These are phyloP conservation scores for Chaetops frenatus DNA, from an alignment of 2,113 vertebrate species.

Conservation along the genomic window DNA sequence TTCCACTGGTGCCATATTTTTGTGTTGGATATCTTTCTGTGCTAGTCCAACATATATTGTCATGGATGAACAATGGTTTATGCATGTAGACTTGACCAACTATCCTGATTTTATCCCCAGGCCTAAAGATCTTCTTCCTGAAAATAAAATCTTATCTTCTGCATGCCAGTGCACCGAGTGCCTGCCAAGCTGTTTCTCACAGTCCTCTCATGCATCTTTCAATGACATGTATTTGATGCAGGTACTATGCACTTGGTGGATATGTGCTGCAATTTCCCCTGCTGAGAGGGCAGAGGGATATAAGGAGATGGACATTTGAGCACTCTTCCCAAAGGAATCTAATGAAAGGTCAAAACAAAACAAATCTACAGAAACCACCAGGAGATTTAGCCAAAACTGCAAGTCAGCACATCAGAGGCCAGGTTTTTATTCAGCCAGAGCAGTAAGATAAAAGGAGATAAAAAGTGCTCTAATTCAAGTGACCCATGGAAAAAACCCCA, in stretches of 20 bases:
- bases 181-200: neutral
- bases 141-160: neutral
- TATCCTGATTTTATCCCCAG: neutral
- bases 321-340: neutral
- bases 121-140: neutral
- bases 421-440: neutral
- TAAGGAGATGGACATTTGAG: rapidly evolving
- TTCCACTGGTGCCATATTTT: neutral
- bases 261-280: neutral
- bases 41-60: neutral
- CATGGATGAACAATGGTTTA: neutral
- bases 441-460: neutral
- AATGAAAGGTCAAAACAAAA: neutral
- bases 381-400: neutral
- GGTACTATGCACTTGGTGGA: rapidly evolving
- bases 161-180: neutral
- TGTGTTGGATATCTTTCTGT: neutral
- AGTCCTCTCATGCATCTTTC: neutral
- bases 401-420: neutral
- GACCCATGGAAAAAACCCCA: neutral
- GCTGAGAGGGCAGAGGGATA: neutral
- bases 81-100: neutral
- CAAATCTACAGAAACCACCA: neutral
- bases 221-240: neutral
- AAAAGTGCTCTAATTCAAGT: neutral